Evolutionary conservation across 2,797 vertebrate genomes (phyloP), one percentile per base, ranked within the genome.

Genomic region (Acanthiza pusilla): DNA sequence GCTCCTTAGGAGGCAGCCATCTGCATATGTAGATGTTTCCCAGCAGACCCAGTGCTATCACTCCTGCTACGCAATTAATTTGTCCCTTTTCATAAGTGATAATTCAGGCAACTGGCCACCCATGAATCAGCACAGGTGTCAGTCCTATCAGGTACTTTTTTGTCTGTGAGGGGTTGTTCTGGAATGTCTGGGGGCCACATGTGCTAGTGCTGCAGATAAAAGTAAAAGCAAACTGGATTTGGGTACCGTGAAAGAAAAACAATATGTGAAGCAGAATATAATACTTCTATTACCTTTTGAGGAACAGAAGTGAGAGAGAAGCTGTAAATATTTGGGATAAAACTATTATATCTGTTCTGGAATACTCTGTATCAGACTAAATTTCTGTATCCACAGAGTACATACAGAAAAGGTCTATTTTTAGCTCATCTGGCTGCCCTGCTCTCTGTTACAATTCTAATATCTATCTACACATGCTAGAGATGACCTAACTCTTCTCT

Each of bases 101-200:
- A 43, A 68, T 65, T 62, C 62, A 60, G 71, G 15, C 42, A 82
- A 5, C 13, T 65, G 66, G 34, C 50, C 60, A 22, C 12, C 22
- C 17, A 17, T n/a, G 23, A 53, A 11, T 60, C 77, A 66, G 63
- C 60, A 20, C 2, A 42, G 30, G 7, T 43, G 25, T 43, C 53
- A 26, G 40, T 50, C 51, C 30, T 60, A 3, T 40, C 25, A 51
- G 51, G 22, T 40, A 13, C n/a, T 16, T 68, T 45, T 54, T 50
- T 3, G 0, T 17, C 43, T 38, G 7, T 2, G 9, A 38, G 38
- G 51, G 16, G 29, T 9, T 57, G 23, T 42, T 77, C 51, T 61
- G 32, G 36, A 73, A 11, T 15, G 10, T 16, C 38, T 26, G 30
- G 14, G 21, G n/a, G 18, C 11, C 1, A 3, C 12, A 9, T 0